phyloP scores from a whole-genome alignment of 2,888 invertebrate species.

The Tuta absoluta region DNA sequence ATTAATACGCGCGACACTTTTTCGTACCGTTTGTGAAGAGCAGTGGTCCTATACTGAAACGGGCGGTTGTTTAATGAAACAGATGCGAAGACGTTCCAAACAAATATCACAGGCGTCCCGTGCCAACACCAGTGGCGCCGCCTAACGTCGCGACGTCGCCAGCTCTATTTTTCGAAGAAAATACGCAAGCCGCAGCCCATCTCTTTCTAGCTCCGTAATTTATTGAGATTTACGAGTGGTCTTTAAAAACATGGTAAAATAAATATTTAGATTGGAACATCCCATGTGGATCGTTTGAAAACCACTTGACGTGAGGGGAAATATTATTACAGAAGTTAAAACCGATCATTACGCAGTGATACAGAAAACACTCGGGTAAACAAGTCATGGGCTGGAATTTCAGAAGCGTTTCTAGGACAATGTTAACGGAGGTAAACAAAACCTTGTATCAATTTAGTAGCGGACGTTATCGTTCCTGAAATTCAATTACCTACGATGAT shows the following conservation, averaged over 20 bases:
- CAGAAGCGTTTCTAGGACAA: not conserved
- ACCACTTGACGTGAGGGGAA: slow-evolving; percentile 20
- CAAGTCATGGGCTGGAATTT: not conserved
- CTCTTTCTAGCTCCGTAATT: slow-evolving; percentile 10
- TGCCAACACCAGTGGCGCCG: slow-evolving; percentile 74
- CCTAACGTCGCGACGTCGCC: slow-evolving; percentile 50
- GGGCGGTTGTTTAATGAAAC: slow-evolving; percentile 73
- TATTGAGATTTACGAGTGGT: slow-evolving; percentile 40
- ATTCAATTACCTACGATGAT: not conserved
- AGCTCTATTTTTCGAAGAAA: slow-evolving; percentile 59
- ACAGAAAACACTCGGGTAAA: not conserved
- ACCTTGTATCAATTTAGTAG: not conserved
- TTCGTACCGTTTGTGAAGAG: slow-evolving; percentile 65
- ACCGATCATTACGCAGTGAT: slow-evolving; percentile 12
- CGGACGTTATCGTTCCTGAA: not conserved
- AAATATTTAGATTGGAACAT: slow-evolving; percentile 45
- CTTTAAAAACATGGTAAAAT: slow-evolving; percentile 25
- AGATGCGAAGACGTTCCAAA: slow-evolving; percentile 75
- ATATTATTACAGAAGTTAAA: slow-evolving; percentile 25
- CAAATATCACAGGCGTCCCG: slow-evolving; percentile 63
- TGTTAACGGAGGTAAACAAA: not conserved
- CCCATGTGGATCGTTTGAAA: slow-evolving; percentile 33
- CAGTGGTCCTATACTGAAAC: slow-evolving; percentile 73
- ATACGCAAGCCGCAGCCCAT: slow-evolving; percentile 33
- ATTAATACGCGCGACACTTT: slow-evolving; percentile 47